phyloP scores from a whole-genome alignment of 2,797 vertebrate genomes.

The Phataginus tetradactyla region DNA sequence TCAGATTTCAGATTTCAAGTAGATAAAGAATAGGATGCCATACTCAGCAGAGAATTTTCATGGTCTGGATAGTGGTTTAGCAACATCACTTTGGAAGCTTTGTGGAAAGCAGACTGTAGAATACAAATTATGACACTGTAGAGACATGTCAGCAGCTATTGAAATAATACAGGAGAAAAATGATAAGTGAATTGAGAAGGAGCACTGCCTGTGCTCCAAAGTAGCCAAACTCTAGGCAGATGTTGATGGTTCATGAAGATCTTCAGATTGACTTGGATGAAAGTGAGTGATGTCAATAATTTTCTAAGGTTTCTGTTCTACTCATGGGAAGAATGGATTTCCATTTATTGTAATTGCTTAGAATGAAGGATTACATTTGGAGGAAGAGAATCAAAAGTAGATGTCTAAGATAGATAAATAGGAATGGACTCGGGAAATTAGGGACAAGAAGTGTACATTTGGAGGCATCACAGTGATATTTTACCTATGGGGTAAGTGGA shows the following conservation, averaged over 20 bases:
- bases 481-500: not conserved
- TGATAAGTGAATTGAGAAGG: not conserved
- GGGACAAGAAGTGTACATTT: not conserved
- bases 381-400: not conserved
- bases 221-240: not conserved
- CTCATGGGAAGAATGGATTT: not conserved
- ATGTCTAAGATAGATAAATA: not conserved
- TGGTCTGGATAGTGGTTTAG: not conserved
- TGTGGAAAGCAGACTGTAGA: not conserved
- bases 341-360: not conserved
- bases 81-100: not conserved
- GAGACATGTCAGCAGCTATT: not conserved
- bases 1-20: not conserved
- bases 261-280: not conserved
- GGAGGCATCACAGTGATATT: not conserved
- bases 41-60: not conserved
- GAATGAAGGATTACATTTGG: not conserved
- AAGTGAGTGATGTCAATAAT: not conserved
- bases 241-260: not conserved
- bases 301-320: not conserved
- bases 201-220: not conserved
- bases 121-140: not conserved
- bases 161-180: not conserved
- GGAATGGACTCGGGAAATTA: not conserved
- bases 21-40: not conserved